A percentile compares a stretch with the other conserved stretches of the same genome.
Conservation (phyloP, 2,797 vertebrate species). For the Cyclopterus lumpus region DNA sequence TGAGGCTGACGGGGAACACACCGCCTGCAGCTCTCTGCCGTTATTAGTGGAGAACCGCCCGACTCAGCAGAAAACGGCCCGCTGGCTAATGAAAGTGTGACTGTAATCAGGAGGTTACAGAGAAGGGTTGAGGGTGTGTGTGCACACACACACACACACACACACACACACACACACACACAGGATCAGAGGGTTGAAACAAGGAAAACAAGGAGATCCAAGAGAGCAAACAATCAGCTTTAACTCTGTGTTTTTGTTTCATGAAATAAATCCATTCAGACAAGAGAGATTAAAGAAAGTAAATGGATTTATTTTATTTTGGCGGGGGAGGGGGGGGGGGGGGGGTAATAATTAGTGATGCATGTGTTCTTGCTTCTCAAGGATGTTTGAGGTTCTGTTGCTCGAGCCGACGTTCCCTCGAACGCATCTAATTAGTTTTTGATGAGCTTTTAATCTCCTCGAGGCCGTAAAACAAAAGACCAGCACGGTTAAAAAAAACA, state of each 20-base stretch:
- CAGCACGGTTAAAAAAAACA: not conserved
- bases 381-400: conserved; percentile 21
- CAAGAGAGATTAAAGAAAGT: conserved; percentile 5
- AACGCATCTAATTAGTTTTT: conserved; percentile 58
- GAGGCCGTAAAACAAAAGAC: conserved; percentile 33
- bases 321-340: too few relatives aligned
- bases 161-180: conserved; percentile 59
- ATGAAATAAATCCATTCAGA: conserved; percentile 43
- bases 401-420: conserved; percentile 22
- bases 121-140: conserved; percentile 22
- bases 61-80: conserved; percentile 72
- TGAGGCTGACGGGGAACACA: conserved; percentile 36
- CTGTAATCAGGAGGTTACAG: conserved; percentile 72
- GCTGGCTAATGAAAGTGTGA: conserved; percentile 73
- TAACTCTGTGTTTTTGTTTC: conserved; percentile 23
- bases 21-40: conserved; percentile 54
- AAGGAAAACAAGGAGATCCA: conserved; percentile 32
- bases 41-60: conserved; percentile 64
- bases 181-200: conserved; percentile 43
- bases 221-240: conserved; percentile 31
- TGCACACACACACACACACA: conserved; percentile 59
- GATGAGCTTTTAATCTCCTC: conserved; percentile 67
- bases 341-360: conserved; percentile 27
- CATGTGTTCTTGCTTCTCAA: conserved; percentile 41
- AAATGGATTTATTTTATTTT: conserved; percentile 30